Evolutionary conservation across 2,888 invertebrate species (phyloP), one percentile per base, ranked within the genome.

Genomic region (Plagodis pulveraria): DNA sequence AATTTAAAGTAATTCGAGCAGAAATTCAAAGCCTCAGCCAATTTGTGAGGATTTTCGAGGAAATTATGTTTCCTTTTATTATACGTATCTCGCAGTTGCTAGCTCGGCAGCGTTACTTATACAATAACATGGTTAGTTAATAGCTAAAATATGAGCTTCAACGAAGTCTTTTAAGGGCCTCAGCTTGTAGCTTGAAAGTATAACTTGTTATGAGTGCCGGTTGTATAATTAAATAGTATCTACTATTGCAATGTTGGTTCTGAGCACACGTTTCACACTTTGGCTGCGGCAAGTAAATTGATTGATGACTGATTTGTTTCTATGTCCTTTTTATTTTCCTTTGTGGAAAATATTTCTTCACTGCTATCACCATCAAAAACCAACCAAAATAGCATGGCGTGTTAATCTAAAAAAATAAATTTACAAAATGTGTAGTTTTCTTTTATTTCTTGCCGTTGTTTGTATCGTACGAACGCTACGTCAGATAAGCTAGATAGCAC

Each of bases 91-190:
- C 50, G 45, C 40, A 47, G 56, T 51, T 51, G 35, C 50, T 46
- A 45, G 33, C 44, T 40, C n/a, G 42, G 41, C 38, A 7, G 43
- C 43, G 48, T 57, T 57, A 40, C 57, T 34, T 52, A 40, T 48
- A 44, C 9, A 56, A 50, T 41, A 50, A 50, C 8, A 41, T 55
- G 12, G 43, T 33, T n/a, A 35, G 47, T 22, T 41, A 43, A 36
- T 44, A 6, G 33, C 51, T 36, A 57, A 51, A 48, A 35, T 43
- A 53, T 10, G 40, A 52, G 11, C 40, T 49, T 45, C 38, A 52
- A 47, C 51, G 50, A 47, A 58, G 57, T 32, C 10, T 51, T 58
- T 52, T 49, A 40, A 44, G 22, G 58, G 52, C 10, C 48, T 58
- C 58, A 40, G 36, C 57, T 52, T 44, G 57, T 49, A 58, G 43